Evolutionary conservation across 2,113 vertebrate species (phyloP), one percentile per base, ranked within the genome.

Genomic region (Siniperca chuatsi): DNA sequence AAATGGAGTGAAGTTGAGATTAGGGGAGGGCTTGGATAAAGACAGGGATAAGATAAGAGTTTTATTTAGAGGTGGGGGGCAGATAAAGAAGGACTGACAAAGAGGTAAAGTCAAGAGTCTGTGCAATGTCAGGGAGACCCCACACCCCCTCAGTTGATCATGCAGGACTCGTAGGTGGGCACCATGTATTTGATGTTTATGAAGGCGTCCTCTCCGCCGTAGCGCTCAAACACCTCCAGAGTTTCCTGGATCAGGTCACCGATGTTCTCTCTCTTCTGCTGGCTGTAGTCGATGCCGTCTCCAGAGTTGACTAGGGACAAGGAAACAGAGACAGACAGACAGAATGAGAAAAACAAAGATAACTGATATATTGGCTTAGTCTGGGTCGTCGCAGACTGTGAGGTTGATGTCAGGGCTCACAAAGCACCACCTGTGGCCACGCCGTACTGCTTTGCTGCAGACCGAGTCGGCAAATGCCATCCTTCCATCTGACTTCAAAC

Each of bases 111-210:
- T 55, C 10, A 64, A 66, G 33, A 69, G 81, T 81, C 67, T 87
- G 70, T 75, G 52, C 10, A 37, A 72, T 10, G 2, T 35, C 44
- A 52, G 62, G 44, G 1, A 42, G 54, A 68, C 7, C 0, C 5
- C 8, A 29, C 0, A 3, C 44, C 15, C 29, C 15, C 37, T 93
- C 83, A 97, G 87, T 95, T 97, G 57, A 35, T 88, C 91, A 98
- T 87, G 94, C 97, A 98, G 4, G 98, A 98, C 93, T 97, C 89
- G 0, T 99, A 99, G 86, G 97, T 99, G 77, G 98, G 98, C 80
- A 99, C 96, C 97, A 98, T 98, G 92, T 98, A 98, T 93, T 99
- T 99, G 93, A 99, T 99, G 93, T 98, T 98, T 93, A 97, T 97
- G 90, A 97, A 99, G 83, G 98, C 97, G 1, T 96, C 93, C 61